Percentiles rank a stretch among this genome's conserved stretches.
phyloP scores from a whole-genome alignment of 2,797 vertebrate species.

The Falco cherrug region DNA sequence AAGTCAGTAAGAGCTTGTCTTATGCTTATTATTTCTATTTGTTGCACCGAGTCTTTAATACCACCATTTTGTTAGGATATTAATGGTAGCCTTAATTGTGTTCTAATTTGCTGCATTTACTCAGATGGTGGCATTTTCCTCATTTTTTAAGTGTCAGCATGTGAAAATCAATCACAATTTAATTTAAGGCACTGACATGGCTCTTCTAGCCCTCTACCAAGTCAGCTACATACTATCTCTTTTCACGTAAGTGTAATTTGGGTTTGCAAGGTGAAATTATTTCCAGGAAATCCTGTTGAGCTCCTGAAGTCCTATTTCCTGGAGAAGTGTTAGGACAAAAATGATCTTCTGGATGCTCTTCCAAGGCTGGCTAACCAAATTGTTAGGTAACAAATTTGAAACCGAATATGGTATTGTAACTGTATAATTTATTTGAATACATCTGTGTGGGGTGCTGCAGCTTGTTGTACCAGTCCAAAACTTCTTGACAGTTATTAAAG shows the following conservation, averaged over 20 bases:
- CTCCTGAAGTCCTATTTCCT: not conserved
- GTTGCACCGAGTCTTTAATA: not conserved
- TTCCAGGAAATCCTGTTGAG: not conserved
- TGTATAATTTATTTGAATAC: not conserved
- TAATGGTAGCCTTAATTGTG: constrained; percentile 6
- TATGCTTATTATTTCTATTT: constrained; percentile 28
- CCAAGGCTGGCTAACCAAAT: not conserved
- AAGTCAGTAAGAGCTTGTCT: constrained; percentile 17
- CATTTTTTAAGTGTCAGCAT: not conserved
- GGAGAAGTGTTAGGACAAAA: not conserved
- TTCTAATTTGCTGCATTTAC: not conserved
- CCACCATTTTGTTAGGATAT: not conserved
- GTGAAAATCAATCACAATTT: constrained; percentile 9
- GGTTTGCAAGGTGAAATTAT: not conserved
- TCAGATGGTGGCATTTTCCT: not conserved
- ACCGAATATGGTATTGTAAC: not conserved
- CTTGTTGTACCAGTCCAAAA: not conserved
- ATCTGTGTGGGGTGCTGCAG: not conserved
- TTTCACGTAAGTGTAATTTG: not conserved
- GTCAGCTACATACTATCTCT: not conserved
- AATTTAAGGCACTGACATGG: not conserved
- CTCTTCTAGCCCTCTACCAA: not conserved
- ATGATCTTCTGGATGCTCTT: not conserved
- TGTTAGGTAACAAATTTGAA: not conserved
- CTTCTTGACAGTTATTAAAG: not conserved